These are phyloP conservation scores for Diarsia mendica DNA, from an alignment of 2,888 invertebrate genomes.

Conservation along the genomic window DNA sequence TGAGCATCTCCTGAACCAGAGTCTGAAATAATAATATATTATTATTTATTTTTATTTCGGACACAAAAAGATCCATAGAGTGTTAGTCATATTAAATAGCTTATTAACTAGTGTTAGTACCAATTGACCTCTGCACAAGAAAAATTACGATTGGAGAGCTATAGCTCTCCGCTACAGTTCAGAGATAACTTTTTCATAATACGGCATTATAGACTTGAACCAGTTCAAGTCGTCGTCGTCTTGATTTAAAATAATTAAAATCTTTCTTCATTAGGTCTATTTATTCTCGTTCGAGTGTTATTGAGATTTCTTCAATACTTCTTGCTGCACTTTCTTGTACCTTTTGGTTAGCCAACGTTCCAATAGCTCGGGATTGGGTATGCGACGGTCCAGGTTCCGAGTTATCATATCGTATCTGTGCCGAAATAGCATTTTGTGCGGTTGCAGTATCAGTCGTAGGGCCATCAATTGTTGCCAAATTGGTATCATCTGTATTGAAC, in stretches of 20 bases:
- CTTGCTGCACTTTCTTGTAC: conserved; percentile 39
- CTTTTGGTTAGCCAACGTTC: conserved; percentile 40
- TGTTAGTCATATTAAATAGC: no score
- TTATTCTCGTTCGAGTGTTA: conserved; percentile 42
- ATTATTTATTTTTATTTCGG: no score
- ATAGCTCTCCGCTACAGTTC: no score
- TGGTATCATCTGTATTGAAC: conserved; percentile 30
- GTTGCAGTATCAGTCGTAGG: conserved; percentile 45
- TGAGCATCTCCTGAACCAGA: conserved; percentile 43
- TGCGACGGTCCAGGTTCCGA: conserved; percentile 30
- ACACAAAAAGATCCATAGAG: no score
- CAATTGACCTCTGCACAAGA: no score
- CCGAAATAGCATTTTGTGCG: conserved; percentile 41
- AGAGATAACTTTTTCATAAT: conserved; percentile 40
- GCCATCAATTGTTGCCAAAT: conserved; percentile 45
- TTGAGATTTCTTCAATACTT: conserved; percentile 47
- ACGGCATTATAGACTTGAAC: conserved; percentile 35
- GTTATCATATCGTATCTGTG: neutral
- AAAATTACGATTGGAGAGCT: no score
- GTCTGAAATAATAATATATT: conserved; percentile 44
- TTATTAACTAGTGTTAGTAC: no score
- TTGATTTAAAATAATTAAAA: conserved; percentile 33
- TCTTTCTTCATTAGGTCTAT: conserved; percentile 34
- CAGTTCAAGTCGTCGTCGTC: conserved; percentile 44
- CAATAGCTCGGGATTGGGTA: conserved; percentile 36